Base-by-base conservation (phyloP, 2,888 invertebrate genomes). In the Phaonia tiefii region DNA sequence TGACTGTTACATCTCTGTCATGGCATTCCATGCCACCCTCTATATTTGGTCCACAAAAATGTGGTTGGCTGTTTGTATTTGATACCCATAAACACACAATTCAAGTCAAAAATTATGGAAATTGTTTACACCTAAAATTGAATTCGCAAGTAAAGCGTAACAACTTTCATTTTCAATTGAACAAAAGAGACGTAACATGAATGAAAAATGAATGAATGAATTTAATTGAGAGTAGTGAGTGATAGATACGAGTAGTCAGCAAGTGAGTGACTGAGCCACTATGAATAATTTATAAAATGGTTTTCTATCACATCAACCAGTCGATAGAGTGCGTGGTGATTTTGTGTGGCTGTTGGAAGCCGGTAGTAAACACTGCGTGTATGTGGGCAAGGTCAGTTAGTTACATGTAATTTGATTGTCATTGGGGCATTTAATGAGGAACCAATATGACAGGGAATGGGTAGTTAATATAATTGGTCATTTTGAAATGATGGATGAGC, bases 31-130 rank as follows among this genome's bases (percentile, higher is more conserved):
- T 54, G 54, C 22, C 22, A 22, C n/a, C n/a, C 5, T 22, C 54
- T 25, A 54, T 54, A 25, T 54, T 25, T 54, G 54, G 54, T 54
- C 54, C 54, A 54, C 54, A 54, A 54, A 54, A 54, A 13, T 54
- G 54, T 54, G 11, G 54, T 25, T 54, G 54, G 31, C 31, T 31
- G 31, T 3, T 31, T 3, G 31, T 31, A 8, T 3, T 31, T 54
- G 54, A 54, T 25, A 54, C 54, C 13, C 51, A 54, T 54, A 54
- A 54, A 54, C 54, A 54, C 54, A 25, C 54, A 54, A 20, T 22
- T 54, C 54, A 25, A 22, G 54, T 10, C 25, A 13, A 54, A 54
- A 31, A 54, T 54, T 54, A 54, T 54, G 54, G 46, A 46, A 46
- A 46, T 15, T 46, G 31, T 31, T 5, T n/a, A n/a, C n/a, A n/a